Evolutionary conservation across 2,888 invertebrate genomes (phyloP), one percentile per base, ranked within the genome.

Genomic region (Rotaria sp.): DNA sequence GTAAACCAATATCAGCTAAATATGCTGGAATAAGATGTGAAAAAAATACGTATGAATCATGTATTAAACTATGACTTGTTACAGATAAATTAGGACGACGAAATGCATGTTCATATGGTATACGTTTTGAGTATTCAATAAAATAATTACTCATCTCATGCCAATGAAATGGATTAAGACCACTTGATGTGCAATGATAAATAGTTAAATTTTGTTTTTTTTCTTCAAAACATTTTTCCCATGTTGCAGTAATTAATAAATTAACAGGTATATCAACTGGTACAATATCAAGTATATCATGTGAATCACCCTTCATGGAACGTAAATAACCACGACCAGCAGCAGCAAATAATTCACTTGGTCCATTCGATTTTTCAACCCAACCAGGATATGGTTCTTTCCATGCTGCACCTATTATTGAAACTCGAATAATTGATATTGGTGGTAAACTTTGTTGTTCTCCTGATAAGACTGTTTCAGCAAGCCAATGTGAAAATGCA

Each of bases 281-380:
- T 80, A 97, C 94, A 87, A 96, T 92, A 90, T 97, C 96, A 86
- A 96, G 94, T 11, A 94, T 93, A 75, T 94, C 86, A 52, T 93
- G 92, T 88, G 94, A 93, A 86, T 94, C 93, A 87, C 95, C 95
- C 0, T 96, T 96, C 90, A 96, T 95, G 11, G 94, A 93, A 59
- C 95, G 93, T 88, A 96, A 91, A 7, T 96, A 93, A 24, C 96
- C 97, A 92, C 95, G 94, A 0, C 94, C 94, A 85, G 93, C 89
- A 89, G 89, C 89, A 84, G 89, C 88, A 48, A 90, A 90, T 8
- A 96, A 92, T 94, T 96, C 74, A 18, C 96, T 96, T 0, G 97
- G 96, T 0, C 97, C 97, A 89, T 97, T 97, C 91, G 96, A 96
- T 86, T 96, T 97, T 88, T 95, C 94, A 0, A 96, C 96, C 97